Percentiles rank a stretch among this genome's conserved stretches.
Conservation (phyloP, 2,797 vertebrate genomes). For the Chiloscyllium punctatum region DNA sequence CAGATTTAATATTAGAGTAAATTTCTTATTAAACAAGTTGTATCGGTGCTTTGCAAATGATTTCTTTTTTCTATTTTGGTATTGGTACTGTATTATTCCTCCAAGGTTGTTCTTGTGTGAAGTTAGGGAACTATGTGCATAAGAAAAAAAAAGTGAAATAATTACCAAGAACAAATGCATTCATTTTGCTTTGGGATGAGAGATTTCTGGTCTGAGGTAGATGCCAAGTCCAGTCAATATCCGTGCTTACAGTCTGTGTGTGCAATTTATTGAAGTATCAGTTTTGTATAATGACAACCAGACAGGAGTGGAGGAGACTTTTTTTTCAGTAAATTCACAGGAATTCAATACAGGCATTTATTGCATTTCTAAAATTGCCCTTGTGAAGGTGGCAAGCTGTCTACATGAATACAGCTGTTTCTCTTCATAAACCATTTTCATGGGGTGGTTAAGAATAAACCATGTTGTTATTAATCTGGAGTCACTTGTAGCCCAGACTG, state of each 20-base stretch:
- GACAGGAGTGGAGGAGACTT: not conserved
- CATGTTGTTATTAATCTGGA: not conserved
- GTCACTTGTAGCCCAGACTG: not conserved
- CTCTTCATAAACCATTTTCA: not conserved
- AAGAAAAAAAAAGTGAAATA: conserved; percentile 2
- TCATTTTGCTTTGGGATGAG: not conserved
- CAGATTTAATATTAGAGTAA: conserved; percentile 3
- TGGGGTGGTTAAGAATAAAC: not conserved
- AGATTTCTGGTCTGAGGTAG: not conserved
- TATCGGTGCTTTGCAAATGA: conserved; percentile 17
- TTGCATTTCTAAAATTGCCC: not conserved
- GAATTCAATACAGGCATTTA: not conserved
- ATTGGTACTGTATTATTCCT: conserved; percentile 6
- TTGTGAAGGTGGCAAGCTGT: not conserved
- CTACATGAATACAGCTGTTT: not conserved
- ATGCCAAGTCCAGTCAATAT: not conserved
- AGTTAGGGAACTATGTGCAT: not conserved
- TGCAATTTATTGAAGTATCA: conserved; percentile 4
- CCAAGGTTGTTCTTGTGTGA: not conserved
- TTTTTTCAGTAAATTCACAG: not conserved
- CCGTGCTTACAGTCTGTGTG: not conserved
- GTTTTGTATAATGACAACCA: not conserved
- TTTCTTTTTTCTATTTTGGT: conserved; percentile 19
- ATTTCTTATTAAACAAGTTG: not conserved
- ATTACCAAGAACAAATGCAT: not conserved